Conservation (phyloP, 2,888 invertebrate species). For the Aethes cnicana region DNA sequence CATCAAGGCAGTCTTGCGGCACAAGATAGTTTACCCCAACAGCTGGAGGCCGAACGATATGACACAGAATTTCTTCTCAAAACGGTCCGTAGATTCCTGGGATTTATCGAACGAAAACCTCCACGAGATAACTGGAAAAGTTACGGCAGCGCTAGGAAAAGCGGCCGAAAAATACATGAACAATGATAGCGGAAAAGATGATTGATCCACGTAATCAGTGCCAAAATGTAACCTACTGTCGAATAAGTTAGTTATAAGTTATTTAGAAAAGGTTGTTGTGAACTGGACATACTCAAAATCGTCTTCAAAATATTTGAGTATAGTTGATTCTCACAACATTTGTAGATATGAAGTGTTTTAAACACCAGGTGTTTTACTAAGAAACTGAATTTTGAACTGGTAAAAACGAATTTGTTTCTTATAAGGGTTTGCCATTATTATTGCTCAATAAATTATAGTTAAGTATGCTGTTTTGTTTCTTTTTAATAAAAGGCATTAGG, state of each 20-base stretch:
- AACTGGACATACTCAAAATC: slow-evolving; percentile 72
- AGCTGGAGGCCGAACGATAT: slow-evolving; percentile 72
- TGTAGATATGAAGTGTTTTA: background rate
- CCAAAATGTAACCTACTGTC: slow-evolving; percentile 27
- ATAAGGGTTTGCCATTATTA: slow-evolving; percentile 2
- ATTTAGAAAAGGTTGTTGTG: slow-evolving; percentile 53
- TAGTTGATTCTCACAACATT: slow-evolving; percentile 73
- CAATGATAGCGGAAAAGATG: slow-evolving; percentile 41
- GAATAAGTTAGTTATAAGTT: slow-evolving; percentile 29
- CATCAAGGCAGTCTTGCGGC: slow-evolving; percentile 87
- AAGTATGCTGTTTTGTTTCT: background rate
- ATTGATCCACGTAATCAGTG: slow-evolving; percentile 21
- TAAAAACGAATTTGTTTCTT: background rate
- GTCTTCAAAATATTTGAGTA: slow-evolving; percentile 50
- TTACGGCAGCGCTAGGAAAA: slow-evolving; percentile 67
- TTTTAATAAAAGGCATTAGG: too few species aligned
- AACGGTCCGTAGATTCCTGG: slow-evolving; percentile 68
- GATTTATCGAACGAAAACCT: slow-evolving; percentile 74
- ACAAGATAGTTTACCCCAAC: slow-evolving; percentile 86
- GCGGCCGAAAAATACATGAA: slow-evolving; percentile 69
- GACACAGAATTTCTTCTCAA: slow-evolving; percentile 68
- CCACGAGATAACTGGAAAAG: slow-evolving; percentile 71
- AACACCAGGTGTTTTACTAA: background rate
- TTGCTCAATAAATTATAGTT: slow-evolving; percentile 18
- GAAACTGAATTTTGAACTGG: background rate